A percentile compares a stretch with the other conserved stretches of the same genome.
Evolutionary conservation across 2,113 vertebrate genomes (phyloP).

Genomic region (Mus spicilegus): DNA sequence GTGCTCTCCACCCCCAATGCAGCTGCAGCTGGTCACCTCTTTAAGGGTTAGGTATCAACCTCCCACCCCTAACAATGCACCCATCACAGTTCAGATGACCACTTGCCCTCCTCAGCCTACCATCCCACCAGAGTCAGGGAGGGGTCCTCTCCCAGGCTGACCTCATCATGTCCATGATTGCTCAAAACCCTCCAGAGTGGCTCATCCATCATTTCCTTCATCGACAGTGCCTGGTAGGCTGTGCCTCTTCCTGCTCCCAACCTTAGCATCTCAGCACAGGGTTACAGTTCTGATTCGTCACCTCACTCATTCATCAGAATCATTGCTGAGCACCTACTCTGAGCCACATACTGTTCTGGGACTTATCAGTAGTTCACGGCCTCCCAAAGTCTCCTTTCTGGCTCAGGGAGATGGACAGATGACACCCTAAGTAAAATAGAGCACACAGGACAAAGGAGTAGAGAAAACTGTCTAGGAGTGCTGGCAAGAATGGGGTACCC

Average conservation of each 20-base stretch:
- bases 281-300: neutral
- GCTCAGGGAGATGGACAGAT: neutral
- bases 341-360: neutral
- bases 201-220: neutral
- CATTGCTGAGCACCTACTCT: neutral
- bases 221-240: neutral
- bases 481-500: accelerated
- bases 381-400: neutral
- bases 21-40: neutral
- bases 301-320: neutral
- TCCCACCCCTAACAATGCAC: neutral
- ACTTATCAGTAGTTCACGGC: neutral
- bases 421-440: neutral
- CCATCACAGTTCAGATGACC: neutral
- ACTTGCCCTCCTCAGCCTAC: neutral
- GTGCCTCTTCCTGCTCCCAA: neutral
- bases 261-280: neutral
- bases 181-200: neutral
- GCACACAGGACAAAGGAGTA: neutral
- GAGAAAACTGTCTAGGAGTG: neutral
- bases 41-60: neutral
- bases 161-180: accelerated
- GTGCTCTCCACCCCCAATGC: neutral
- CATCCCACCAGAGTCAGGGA: neutral
- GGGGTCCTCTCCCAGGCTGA: neutral